Conservation (phyloP, 1,140 invertebrate species). For the Papilio polytes region DNA sequence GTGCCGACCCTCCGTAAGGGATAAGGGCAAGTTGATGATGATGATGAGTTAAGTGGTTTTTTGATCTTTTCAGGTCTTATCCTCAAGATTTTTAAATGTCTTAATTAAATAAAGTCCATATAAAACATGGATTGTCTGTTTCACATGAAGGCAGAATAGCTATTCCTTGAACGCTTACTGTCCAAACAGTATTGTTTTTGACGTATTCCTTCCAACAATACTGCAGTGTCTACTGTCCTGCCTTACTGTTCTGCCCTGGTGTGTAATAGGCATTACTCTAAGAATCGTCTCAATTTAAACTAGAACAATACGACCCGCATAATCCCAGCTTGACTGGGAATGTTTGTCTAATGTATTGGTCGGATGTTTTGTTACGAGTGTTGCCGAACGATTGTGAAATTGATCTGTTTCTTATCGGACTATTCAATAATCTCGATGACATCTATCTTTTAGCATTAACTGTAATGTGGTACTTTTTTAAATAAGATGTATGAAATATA, state of each 20-base stretch:
- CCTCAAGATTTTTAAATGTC: no score
- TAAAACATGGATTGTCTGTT: background rate
- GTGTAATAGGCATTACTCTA: background rate
- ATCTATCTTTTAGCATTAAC: no score
- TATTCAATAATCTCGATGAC: background rate
- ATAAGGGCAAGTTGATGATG: no score
- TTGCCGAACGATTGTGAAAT: background rate
- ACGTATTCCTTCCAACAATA: background rate
- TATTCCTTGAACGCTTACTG: background rate
- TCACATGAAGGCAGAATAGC: background rate
- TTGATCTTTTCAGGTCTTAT: background rate
- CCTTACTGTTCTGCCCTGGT: background rate
- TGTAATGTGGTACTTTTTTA: no score
- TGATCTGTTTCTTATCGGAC: background rate
- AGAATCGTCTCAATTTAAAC: constrained; percentile 21
- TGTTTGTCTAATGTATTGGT: constrained; percentile 19
- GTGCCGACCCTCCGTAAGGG: no score
- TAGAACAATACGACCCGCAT: constrained; percentile 23
- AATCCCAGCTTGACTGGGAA: background rate
- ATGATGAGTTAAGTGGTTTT: background rate
- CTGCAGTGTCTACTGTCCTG: background rate
- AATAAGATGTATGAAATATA: no score
- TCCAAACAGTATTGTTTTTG: background rate
- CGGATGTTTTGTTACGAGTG: constrained; percentile 5
- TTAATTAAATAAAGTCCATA: constrained; percentile 13